phyloP scores from a whole-genome alignment of 2,888 invertebrate species.

The Laspeyria flexula region DNA sequence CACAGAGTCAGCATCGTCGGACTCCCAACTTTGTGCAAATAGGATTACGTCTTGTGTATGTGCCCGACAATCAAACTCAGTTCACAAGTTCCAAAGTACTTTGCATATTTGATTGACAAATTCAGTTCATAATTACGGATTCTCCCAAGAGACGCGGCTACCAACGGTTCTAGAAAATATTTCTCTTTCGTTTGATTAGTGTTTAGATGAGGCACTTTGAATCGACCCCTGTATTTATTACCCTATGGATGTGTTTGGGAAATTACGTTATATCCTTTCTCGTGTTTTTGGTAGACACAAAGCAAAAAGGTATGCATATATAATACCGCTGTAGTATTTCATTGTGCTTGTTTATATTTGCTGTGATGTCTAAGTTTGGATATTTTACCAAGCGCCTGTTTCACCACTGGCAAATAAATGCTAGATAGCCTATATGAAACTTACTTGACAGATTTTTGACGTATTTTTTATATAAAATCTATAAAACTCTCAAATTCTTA shows the following conservation, averaged over 20 bases:
- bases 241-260: background rate
- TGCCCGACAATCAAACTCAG: conserved; percentile 5
- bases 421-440: no score
- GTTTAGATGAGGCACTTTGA: conserved; percentile 9
- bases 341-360: no score
- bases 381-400: no score
- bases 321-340: no score
- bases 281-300: no score
- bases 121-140: conserved; percentile 33
- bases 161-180: background rate
- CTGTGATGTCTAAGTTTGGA: no score
- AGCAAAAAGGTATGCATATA: no score
- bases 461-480: no score
- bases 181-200: conserved; percentile 17
- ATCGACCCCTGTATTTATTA: background rate
- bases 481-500: no score
- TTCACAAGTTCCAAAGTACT: conserved; percentile 28
- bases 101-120: conserved; percentile 49
- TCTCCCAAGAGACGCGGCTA: background rate
- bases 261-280: background rate
- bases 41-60: conserved; percentile 5
- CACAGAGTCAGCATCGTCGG: background rate
- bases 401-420: no score
- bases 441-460: no score
- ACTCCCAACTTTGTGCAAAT: background rate